These are phyloP conservation scores for Gobiocypris rarus DNA, from an alignment of 2,113 vertebrate genomes.

Conservation along the genomic window DNA sequence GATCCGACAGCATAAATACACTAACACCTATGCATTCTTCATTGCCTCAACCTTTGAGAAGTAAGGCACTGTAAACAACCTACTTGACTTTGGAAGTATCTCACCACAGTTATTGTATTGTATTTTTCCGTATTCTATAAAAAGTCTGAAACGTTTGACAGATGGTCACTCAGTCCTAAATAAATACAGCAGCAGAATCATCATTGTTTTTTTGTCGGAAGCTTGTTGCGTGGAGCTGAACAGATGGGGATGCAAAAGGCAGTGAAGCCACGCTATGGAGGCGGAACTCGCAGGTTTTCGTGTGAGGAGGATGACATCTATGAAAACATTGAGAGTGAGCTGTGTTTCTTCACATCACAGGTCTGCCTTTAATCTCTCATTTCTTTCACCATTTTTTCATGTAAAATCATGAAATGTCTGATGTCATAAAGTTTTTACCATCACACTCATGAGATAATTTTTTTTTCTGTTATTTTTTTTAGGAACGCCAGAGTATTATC, in stretches of 20 bases:
- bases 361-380: constrained; percentile 65
- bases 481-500: constrained; percentile 98
- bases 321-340: constrained; percentile 94
- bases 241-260: constrained; percentile 90
- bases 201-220: constrained; percentile 60
- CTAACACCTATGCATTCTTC: constrained; percentile 91
- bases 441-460: neutral
- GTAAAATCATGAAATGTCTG: neutral
- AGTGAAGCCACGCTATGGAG: constrained; percentile 91
- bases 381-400: neutral
- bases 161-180: neutral
- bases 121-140: neutral
- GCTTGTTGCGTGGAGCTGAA: constrained; percentile 91
- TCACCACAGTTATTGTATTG: neutral
- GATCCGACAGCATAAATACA: constrained; percentile 93
- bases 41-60: constrained; percentile 96
- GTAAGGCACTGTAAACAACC: constrained; percentile 67
- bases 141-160: neutral
- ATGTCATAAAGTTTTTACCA: neutral
- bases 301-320: constrained; percentile 98
- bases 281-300: constrained; percentile 88
- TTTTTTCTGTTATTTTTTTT: constrained; percentile 30
- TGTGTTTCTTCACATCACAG: constrained; percentile 96
- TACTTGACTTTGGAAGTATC: neutral
- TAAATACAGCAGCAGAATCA: constrained; percentile 14